Evolutionary conservation across 2,113 vertebrate species (phyloP).

Genomic region (Semnornis frantzii): DNA sequence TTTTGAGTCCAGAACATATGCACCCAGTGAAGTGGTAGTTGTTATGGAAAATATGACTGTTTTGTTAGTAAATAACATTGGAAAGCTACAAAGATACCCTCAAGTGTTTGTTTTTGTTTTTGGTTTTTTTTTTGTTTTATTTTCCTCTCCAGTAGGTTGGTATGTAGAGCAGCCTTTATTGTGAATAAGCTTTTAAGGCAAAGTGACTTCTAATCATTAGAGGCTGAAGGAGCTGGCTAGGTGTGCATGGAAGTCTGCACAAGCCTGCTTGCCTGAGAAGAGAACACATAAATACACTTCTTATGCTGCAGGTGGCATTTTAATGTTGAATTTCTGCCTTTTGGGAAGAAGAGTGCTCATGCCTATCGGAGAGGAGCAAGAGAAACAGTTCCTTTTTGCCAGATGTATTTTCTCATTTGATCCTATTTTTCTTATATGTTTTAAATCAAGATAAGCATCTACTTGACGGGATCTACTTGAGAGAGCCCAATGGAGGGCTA

Average conservation of each 20-base stretch:
- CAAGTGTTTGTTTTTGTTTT: neutral
- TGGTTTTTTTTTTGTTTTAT: too few species aligned
- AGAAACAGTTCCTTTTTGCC: neutral
- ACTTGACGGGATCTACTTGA: too few species aligned
- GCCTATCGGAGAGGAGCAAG: neutral
- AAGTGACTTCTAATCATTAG: neutral
- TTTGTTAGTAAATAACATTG: constrained; percentile 65
- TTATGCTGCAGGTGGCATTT: constrained; percentile 14
- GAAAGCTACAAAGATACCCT: constrained; percentile 26
- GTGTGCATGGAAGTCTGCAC: neutral
- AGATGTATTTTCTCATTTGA: neutral
- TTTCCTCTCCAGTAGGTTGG: neutral
- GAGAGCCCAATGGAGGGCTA: too few species aligned
- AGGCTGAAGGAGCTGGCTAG: neutral
- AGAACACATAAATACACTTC: neutral
- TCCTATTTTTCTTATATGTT: accelerated
- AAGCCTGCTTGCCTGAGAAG: neutral
- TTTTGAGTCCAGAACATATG: constrained; percentile 66
- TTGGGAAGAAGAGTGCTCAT: neutral
- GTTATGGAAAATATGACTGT: constrained; percentile 54
- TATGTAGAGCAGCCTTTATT: neutral
- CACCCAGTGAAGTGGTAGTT: constrained; percentile 39
- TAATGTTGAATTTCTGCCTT: neutral
- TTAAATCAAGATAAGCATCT: neutral
- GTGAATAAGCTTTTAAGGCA: neutral